phyloP scores from a whole-genome alignment of 2,113 vertebrate genomes.

The Pangasianodon gigas region DNA sequence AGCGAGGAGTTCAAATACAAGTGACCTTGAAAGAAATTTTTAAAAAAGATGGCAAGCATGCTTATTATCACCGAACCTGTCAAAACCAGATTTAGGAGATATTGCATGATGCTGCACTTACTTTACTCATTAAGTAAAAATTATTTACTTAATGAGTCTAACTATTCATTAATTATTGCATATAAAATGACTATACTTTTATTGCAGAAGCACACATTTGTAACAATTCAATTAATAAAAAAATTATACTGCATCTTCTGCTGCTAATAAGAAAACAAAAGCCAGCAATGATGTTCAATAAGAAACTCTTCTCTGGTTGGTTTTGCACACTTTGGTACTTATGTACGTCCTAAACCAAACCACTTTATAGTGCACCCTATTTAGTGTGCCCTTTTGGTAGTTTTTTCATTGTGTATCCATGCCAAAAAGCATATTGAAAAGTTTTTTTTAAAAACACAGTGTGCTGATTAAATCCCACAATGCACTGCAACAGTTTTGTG shows the following conservation, averaged over 20 bases:
- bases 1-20: slow-evolving; percentile 75
- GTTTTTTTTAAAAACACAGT: not conserved
- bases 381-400: not conserved
- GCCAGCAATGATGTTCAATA: not conserved
- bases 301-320: not conserved
- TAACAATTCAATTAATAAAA: too few species aligned
- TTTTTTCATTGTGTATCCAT: not conserved
- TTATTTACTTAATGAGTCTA: not conserved
- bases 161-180: too few species aligned
- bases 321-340: not conserved
- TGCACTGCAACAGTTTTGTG: not conserved
- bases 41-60: not conserved
- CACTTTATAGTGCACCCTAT: too few species aligned
- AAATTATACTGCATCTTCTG: too few species aligned
- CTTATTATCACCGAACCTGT: not conserved
- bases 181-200: too few species aligned
- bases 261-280: not conserved
- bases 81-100: not conserved
- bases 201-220: too few species aligned
- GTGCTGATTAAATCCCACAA: not conserved
- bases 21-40: slow-evolving; percentile 70
- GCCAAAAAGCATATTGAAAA: not conserved
- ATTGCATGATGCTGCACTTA: not conserved
- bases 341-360: not conserved
- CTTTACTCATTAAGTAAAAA: not conserved